Base-by-base conservation (phyloP, 2,888 invertebrate species). In the Agonum fuliginosum region DNA sequence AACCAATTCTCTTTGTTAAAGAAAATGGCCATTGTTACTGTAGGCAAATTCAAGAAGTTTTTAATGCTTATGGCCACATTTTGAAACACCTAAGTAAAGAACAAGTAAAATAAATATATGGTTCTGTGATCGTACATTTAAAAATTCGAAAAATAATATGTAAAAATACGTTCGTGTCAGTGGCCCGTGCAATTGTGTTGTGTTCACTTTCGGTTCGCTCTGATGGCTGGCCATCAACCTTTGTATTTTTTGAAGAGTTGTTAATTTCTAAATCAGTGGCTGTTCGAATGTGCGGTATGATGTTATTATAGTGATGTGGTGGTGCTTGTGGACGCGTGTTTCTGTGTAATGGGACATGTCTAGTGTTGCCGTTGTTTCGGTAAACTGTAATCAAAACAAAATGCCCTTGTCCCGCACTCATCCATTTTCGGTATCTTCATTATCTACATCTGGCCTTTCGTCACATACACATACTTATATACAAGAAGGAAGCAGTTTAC, bases 341-440 rank as follows among this genome's bases (percentile, higher is more conserved):
- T 80, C 74, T 71, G 73, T 80, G 78, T 80, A 80, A 85, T 76
- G 77, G 78, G 86, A 85, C 82, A 87, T 87, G 87, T 86, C 86
- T 84, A 87, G 86, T 84, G 86, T 85, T 81, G 86, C 83, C 81
- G 84, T 85, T 81, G 85, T 82, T 83, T 84, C 80, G 82, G 82
- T 77, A 83, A 84, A 83, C 84, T 84, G 84, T 83, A 84, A 65
- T 67, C 79, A 84, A 83, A 83, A 83, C 83, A 87, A 87, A 83
- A 88, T 88, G 88, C 87, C 88, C 82, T 84, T 87, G 81, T 88
- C 88, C 83, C 87, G 88, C 83, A 86, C 88, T 71, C 88, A 88
- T 84, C 85, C 87, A 80, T 88, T 87, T 82, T 84, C 85, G 69
- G 86, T 86, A 46, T 81, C 84, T 69, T 83, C 83, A 71, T 83